Evolutionary conservation across 2,113 vertebrate genomes (phyloP), one percentile per base, ranked within the genome.

Genomic region (Platanista minor): DNA sequence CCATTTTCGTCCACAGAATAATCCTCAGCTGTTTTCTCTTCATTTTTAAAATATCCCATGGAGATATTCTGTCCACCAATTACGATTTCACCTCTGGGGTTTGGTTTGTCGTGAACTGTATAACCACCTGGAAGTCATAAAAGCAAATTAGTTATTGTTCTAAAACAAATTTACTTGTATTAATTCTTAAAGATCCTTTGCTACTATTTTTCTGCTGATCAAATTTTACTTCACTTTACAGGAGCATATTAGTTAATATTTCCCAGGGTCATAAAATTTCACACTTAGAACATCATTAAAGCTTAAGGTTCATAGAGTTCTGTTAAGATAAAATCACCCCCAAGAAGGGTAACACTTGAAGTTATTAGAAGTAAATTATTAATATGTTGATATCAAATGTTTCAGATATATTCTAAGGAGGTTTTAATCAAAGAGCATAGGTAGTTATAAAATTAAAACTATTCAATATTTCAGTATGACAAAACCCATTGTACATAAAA

Each of bases 21-120:
- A 97, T 99, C 99, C 85, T 99, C 98, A 59, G 98, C 97, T 2
- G 98, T 99, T 93, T 97, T 98, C 72, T 99, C 99, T 72, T 99
- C 99, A 0, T 99, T 98, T 97, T 98, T 99, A 96, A 99, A 99
- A 98, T 99, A 99, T 17, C 99, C 99, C 99, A 99, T 98, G 6
- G 99, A 99, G 83, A 99, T 99, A 2, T 99, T 99, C 29, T 99
- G 99, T 11, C 99, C 99, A 23, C 99, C 99, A 11, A 99, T 99
- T 93, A 99, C 83, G 12, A 99, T 98, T 98, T 99, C 99, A 15
- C 99, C 99, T 98, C 99, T 99, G 18, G 99, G 99, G 97, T 99
- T 99, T 49, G 99, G 99, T 90, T 99, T 98, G 98, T 99, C 99
- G 69, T 98, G 98, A 96, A 98, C 98, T 52, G 99, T 99, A 81